Conservation (phyloP, 2,888 invertebrate genomes). For the Coenonympha glycerion region DNA sequence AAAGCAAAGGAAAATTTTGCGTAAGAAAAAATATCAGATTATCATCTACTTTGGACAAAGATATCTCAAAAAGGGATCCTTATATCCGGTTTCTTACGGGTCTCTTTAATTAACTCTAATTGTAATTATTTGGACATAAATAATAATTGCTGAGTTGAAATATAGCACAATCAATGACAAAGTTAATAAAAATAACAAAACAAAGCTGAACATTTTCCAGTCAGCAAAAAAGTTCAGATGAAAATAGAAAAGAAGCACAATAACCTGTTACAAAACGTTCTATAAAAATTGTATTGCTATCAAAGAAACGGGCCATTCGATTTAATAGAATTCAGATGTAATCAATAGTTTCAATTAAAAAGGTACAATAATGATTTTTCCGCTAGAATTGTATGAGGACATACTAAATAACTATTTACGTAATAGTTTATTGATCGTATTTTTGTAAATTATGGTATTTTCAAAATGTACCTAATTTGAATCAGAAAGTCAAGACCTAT, state of each 20-base stretch:
- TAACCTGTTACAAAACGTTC: conserved; percentile 10
- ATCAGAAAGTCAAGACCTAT: too few relatives aligned
- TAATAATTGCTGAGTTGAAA: too few relatives aligned
- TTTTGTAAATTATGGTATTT: too few relatives aligned
- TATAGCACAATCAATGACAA: background rate
- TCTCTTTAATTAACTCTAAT: background rate
- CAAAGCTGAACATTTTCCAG: background rate
- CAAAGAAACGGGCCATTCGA: conserved; percentile 13
- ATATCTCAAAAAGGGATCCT: background rate
- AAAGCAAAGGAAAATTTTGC: background rate
- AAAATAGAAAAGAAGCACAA: conserved; percentile 33
- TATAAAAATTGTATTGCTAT: conserved; percentile 10
- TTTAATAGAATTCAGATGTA: conserved; percentile 13
- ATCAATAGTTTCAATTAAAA: conserved; percentile 11
- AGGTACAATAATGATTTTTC: background rate
- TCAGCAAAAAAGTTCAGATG: conserved; percentile 35
- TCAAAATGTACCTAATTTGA: too few relatives aligned
- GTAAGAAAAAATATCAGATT: background rate
- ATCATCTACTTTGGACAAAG: background rate
- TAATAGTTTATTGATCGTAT: too few relatives aligned
- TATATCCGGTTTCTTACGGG: background rate
- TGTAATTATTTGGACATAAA: too few relatives aligned
- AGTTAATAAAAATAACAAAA: background rate
- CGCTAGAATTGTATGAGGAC: too few relatives aligned
- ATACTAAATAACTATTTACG: too few relatives aligned